Conservation (phyloP, 2,113 vertebrate genomes). For the Sebastes fasciatus region DNA sequence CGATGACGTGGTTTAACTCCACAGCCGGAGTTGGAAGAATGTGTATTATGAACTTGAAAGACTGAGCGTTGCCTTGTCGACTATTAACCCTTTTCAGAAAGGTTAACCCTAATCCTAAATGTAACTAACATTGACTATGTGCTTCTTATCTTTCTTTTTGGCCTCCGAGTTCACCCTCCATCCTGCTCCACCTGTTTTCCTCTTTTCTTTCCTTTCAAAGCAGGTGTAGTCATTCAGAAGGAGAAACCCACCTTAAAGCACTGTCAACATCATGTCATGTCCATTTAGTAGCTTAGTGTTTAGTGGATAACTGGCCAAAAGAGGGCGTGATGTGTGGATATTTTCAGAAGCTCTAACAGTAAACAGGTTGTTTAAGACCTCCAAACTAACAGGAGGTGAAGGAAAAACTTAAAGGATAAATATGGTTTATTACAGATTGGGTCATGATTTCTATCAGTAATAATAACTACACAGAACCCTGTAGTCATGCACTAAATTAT, state of each 20-base stretch:
- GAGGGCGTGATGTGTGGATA: background rate
- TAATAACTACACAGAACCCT: too few species aligned
- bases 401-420: background rate
- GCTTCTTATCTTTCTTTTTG: constrained; percentile 57
- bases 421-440: background rate
- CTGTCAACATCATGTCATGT: background rate
- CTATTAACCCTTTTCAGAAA: constrained; percentile 54
- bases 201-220: constrained; percentile 12
- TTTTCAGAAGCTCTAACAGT: background rate
- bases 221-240: constrained; percentile 17
- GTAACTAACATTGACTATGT: constrained; percentile 18
- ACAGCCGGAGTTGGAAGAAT: constrained; percentile 19
- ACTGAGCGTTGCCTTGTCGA: constrained; percentile 1
- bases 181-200: background rate
- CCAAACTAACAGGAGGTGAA: background rate
- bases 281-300: background rate
- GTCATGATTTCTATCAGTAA: background rate
- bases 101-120: constrained; percentile 51
- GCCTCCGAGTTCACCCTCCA: constrained; percentile 4
- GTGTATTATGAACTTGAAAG: constrained; percentile 27
- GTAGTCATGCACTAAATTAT: background rate
- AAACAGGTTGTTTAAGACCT: background rate
- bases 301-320: background rate
- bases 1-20: background rate
- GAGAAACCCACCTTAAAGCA: constrained; percentile 12